Evolutionary conservation across 1,140 invertebrate genomes (phyloP).

Genomic region (Sycophila sp.): DNA sequence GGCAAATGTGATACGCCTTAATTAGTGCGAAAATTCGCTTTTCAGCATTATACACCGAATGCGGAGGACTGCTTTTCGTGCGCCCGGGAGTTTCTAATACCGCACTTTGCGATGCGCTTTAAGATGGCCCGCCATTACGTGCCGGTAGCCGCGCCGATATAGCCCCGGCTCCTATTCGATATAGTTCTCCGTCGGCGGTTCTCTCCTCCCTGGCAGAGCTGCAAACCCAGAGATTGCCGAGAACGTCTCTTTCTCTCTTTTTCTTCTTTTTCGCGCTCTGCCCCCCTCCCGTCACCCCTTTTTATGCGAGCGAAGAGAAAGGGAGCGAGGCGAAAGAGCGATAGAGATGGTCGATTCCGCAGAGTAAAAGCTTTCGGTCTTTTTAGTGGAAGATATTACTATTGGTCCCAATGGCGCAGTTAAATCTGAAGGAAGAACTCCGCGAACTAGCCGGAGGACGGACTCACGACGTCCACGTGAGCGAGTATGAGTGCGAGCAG

Average conservation of each 20-base stretch:
- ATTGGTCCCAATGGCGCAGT: constrained; percentile 34
- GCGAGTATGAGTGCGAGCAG: neutral
- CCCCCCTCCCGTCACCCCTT: neutral
- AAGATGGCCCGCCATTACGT: constrained; percentile 9
- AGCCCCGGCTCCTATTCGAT: neutral
- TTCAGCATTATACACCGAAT: neutral
- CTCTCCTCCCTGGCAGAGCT: neutral
- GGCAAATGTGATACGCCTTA: neutral
- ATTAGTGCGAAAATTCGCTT: constrained; percentile 22
- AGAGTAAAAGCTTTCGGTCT: constrained; percentile 28
- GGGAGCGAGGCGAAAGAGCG: too few relatives aligned
- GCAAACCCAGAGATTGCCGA: neutral
- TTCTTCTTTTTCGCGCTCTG: neutral
- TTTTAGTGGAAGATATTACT: constrained; percentile 30
- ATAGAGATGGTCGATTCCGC: neutral
- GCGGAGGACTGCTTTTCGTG: neutral
- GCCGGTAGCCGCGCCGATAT: neutral
- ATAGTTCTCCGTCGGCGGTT: neutral
- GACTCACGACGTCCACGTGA: neutral
- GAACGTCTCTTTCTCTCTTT: neutral
- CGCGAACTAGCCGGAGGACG: neutral
- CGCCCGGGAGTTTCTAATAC: constrained; percentile 14
- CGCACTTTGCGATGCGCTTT: constrained; percentile 11
- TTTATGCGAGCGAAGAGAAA: too few relatives aligned
- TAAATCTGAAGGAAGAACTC: constrained; percentile 24